A percentile compares a stretch with the other conserved stretches of the same genome.
These are phyloP conservation scores for Oryzias sinensis DNA, from an alignment of 2,797 vertebrate species.

Conservation along the genomic window DNA sequence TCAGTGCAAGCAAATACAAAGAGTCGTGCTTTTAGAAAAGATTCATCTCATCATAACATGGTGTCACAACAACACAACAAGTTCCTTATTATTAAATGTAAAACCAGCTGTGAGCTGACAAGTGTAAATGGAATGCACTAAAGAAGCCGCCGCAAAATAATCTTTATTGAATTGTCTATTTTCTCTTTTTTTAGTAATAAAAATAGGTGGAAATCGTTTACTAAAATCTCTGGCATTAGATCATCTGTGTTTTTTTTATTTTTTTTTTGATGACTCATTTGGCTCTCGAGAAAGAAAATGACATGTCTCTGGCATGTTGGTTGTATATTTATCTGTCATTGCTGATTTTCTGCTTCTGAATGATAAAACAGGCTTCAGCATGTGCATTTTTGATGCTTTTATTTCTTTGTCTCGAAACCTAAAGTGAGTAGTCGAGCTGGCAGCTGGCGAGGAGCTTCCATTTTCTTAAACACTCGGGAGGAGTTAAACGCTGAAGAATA, in stretches of 20 bases:
- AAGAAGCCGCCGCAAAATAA: conserved; percentile 17
- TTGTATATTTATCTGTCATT: conserved; percentile 59
- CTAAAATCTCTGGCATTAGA: conserved; percentile 51
- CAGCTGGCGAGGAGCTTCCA: conserved; percentile 37
- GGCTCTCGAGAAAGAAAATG: conserved; percentile 49
- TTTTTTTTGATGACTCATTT: conserved; percentile 44
- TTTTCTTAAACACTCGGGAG: neutral
- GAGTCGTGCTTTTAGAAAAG: conserved; percentile 27
- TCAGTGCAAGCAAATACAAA: conserved; percentile 34
- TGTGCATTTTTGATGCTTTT: conserved; percentile 46
- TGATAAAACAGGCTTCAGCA: conserved; percentile 52
- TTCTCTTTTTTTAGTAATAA: conserved; percentile 27
- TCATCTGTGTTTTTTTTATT: conserved; percentile 27
- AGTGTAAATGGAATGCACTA: conserved; percentile 19
- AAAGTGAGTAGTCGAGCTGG: conserved; percentile 22
- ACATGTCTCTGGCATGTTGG: conserved; percentile 55
- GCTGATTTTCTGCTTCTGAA: conserved; percentile 62
- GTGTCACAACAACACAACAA: conserved; percentile 14
- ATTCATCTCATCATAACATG: conserved; percentile 25
- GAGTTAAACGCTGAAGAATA: conserved; percentile 10
- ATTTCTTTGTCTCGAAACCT: conserved; percentile 31
- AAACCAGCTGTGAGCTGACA: conserved; percentile 4
- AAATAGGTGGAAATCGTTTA: conserved; percentile 42
- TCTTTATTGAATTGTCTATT: conserved; percentile 24
- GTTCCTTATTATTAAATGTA: conserved; percentile 25